A percentile compares a stretch with the other conserved stretches of the same genome.
phyloP scores from a whole-genome alignment of 2,888 invertebrate genomes.

The Mythimna lalbum region DNA sequence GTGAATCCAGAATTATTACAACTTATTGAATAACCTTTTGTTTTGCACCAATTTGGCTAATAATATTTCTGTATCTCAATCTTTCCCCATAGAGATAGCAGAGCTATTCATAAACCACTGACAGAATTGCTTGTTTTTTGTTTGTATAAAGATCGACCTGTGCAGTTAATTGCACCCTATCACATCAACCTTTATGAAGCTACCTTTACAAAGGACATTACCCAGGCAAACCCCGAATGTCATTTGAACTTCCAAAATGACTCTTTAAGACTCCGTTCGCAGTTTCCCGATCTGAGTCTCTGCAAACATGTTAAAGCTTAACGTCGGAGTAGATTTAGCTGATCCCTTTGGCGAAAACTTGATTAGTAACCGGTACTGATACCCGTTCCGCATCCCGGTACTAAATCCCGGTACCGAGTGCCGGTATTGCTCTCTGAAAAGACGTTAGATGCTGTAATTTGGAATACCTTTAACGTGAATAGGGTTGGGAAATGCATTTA shows the following conservation, averaged over 20 bases:
- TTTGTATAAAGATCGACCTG: too few species aligned
- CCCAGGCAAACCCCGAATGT: conserved; percentile 7
- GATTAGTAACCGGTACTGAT: conserved; percentile 30
- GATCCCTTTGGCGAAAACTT: conserved; percentile 14
- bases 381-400: neutral
- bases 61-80: too few species aligned
- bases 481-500: neutral
- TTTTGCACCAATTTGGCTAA: too few species aligned
- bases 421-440: neutral
- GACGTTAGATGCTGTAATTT: conserved; percentile 6
- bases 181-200: conserved; percentile 9
- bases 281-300: conserved; percentile 26
- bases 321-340: conserved; percentile 20
- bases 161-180: too few species aligned
- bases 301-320: conserved; percentile 34
- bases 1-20: too few species aligned
- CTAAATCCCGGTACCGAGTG: neutral
- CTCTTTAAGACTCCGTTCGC: conserved; percentile 39
- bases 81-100: too few species aligned
- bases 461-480: neutral
- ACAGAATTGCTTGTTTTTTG: neutral
- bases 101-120: too few species aligned
- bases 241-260: conserved; percentile 48
- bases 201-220: conserved; percentile 17
- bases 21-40: too few species aligned